A percentile compares a stretch with the other conserved stretches of the same genome.
These are phyloP conservation scores for Sericinus montela DNA, from an alignment of 2,888 invertebrate genomes.

Conservation along the genomic window DNA sequence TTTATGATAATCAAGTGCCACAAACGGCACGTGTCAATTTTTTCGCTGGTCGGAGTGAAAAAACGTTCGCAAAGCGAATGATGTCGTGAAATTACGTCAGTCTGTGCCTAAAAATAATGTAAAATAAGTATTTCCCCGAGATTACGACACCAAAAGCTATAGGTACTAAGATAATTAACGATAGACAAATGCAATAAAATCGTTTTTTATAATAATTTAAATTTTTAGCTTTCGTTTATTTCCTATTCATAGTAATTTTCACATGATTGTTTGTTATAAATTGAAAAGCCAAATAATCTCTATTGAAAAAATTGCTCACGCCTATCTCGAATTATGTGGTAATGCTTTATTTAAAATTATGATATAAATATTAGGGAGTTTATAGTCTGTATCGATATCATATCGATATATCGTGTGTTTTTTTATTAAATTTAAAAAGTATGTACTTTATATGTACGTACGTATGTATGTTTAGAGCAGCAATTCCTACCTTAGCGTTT, in stretches of 20 bases:
- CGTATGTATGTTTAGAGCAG: constrained; percentile 21
- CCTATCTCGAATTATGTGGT: constrained; percentile 2
- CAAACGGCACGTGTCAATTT: constrained; percentile 22
- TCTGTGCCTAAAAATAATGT: constrained; percentile 38
- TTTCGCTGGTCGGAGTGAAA: constrained; percentile 20
- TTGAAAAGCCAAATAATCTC: neutral
- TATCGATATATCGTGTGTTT: neutral
- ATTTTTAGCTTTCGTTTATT: constrained; percentile 2
- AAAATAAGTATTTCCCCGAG: constrained; percentile 42
- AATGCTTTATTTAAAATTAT: neutral
- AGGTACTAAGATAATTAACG: constrained; percentile 37
- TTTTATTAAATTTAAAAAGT: neutral
- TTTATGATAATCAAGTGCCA: constrained; percentile 24
- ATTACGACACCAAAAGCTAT: constrained; percentile 70
- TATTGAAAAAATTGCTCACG: constrained; percentile 13
- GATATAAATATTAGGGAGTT: too few species aligned
- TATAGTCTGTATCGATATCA: constrained; percentile 1
- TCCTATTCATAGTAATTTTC: neutral
- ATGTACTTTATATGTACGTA: neutral
- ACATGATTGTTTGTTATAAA: constrained; percentile 1
- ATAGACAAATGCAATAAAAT: constrained; percentile 18
- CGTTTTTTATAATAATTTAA: constrained; percentile 16
- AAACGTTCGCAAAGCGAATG: constrained; percentile 25
- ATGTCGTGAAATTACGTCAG: constrained; percentile 24
- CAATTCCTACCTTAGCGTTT: constrained; percentile 48